Evolutionary conservation across 2,797 vertebrate species (phyloP), one percentile per base, ranked within the genome.

Genomic region (Neostethus bicornis): DNA sequence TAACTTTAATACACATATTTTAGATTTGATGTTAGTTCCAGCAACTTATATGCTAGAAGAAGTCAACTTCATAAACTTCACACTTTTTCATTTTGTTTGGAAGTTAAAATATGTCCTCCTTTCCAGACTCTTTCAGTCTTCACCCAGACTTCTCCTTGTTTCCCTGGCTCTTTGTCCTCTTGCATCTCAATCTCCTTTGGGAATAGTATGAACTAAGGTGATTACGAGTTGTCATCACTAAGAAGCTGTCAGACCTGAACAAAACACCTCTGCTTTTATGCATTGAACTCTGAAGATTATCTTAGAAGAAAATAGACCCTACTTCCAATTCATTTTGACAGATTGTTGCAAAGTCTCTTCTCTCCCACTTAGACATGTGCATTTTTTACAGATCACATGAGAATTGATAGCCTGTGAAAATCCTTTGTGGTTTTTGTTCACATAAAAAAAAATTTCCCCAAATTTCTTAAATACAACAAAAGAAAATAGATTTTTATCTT

Each of bases 201-300:
- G 73, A 69, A 46, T 20, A 0, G 41, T 26, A 57, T 39, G 52
- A 70, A 62, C 34, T 0, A 25, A 62, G 38, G 58, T 61, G 61
- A 73, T 65, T 60, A 68, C 31, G 24, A 25, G 45, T 26, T 52
- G 37, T 52, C 32, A 12, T 23, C 45, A 39, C 35, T 61, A 68
- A 77, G 61, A 59, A 61, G 43, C 61, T 73, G 59, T 71, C 57
- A 59, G 80, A 51, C 20, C 21, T 42, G 28, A 73, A 69, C 29
- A 67, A 73, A 49, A 11, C 35, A 23, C 16, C 0, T 4, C 43
- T 48, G 47, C 63, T 57, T 57, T 74, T 11, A 60, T 16, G 0
- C 21, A 20, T 54, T 60, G 68, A 48, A 70, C 50, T 57, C 26
- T 34, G 5, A 5, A 29, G 3, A 67, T 75, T 55, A 67, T 34